Evolutionary conservation across 2,113 vertebrate genomes (phyloP).

Genomic region (Lucifuga dentata): DNA sequence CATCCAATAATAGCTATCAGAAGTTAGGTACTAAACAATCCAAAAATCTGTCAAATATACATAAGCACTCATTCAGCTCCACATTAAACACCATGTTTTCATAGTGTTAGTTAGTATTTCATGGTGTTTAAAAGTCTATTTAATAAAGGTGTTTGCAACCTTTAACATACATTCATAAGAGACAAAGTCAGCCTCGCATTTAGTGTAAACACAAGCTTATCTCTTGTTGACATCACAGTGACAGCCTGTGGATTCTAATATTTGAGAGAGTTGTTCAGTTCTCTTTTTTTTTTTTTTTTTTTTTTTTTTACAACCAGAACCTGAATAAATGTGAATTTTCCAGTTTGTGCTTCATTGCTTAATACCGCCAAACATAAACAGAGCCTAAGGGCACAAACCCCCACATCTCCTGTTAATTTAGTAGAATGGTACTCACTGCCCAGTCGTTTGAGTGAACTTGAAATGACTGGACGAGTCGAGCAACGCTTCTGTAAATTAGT

Average conservation of each 20-base stretch:
- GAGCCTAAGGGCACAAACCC: not conserved
- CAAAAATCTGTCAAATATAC: no score
- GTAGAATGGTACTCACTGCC: slow-evolving; percentile 22
- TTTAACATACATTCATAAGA: not conserved
- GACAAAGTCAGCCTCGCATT: no score
- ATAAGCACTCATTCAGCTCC: no score
- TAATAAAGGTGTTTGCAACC: no score
- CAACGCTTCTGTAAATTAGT: slow-evolving; percentile 37
- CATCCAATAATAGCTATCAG: no score
- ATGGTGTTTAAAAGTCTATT: no score
- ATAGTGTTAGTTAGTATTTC: no score
- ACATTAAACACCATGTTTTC: no score
- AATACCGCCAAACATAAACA: slow-evolving; percentile 15
- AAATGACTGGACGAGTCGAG: slow-evolving; percentile 26
- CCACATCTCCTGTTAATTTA: slow-evolving; percentile 6
- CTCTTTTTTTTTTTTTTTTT: no score
- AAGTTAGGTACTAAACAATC: no score
- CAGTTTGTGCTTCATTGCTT: not conserved
- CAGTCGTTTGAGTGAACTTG: slow-evolving; percentile 36
- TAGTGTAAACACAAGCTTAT: no score
- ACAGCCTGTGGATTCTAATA: not conserved
- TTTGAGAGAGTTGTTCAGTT: not conserved
- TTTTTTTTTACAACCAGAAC: no score
- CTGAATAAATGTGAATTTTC: not conserved
- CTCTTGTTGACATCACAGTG: not conserved